phyloP scores from a whole-genome alignment of 2,113 vertebrate species.

The Albula goreensis region DNA sequence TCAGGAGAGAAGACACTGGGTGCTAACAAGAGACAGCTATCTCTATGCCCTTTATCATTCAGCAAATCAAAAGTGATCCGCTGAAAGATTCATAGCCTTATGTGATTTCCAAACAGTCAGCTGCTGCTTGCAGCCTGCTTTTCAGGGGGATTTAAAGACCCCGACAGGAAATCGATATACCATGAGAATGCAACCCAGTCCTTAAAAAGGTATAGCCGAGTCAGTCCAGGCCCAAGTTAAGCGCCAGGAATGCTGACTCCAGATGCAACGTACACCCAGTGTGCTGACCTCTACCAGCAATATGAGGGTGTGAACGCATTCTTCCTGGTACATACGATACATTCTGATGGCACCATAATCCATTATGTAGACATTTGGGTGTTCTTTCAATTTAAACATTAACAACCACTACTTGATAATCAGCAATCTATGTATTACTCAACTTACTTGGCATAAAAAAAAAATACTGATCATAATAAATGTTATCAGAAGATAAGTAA shows the following conservation, averaged over 20 bases:
- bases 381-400: no score
- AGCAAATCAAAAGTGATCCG: slow-evolving; percentile 37
- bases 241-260: slow-evolving; percentile 68
- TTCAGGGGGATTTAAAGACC: slow-evolving; percentile 59
- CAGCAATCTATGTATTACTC: no score
- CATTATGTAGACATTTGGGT: neutral
- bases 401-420: no score
- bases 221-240: slow-evolving; percentile 42
- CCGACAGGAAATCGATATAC: slow-evolving; percentile 69
- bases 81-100: slow-evolving; percentile 33
- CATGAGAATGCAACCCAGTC: slow-evolving; percentile 68
- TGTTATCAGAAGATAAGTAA: no score
- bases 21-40: slow-evolving; percentile 20
- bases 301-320: slow-evolving; percentile 8
- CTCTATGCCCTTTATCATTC: slow-evolving; percentile 21
- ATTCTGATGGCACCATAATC: neutral
- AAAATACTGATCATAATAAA: no score
- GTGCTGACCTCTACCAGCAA: slow-evolving; percentile 7
- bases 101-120: slow-evolving; percentile 44
- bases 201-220: slow-evolving; percentile 71
- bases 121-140: slow-evolving; percentile 46
- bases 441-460: no score
- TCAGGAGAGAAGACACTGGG: neutral
- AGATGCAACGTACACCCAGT: slow-evolving; percentile 49
- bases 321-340: neutral